phyloP scores from a whole-genome alignment of 2,113 vertebrate genomes.

The Entomyzon cyanotis region DNA sequence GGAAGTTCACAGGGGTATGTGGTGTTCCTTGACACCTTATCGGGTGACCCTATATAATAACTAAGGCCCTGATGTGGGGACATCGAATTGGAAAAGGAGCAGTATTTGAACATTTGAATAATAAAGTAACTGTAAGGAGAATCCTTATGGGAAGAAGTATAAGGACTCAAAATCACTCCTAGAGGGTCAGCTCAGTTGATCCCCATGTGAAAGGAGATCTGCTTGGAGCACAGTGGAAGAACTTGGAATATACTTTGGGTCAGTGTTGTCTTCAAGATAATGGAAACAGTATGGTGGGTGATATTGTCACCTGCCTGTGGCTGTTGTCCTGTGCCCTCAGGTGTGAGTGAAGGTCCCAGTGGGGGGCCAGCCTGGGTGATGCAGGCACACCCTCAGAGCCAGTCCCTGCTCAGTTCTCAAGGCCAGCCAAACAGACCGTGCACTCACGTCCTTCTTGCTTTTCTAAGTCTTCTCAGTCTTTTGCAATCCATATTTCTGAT shows the following conservation, averaged over 20 bases:
- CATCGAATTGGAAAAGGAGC: neutral
- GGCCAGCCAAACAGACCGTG: rapidly evolving
- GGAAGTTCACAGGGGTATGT: neutral
- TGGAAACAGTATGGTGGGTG: neutral
- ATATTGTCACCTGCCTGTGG: neutral
- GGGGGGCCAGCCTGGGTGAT: neutral
- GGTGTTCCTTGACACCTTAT: neutral
- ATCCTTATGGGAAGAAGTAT: neutral
- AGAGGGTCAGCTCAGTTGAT: neutral
- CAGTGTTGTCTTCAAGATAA: neutral
- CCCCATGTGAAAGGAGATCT: neutral
- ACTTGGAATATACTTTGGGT: neutral
- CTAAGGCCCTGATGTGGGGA: neutral
- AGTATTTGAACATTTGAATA: neutral
- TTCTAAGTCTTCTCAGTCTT: neutral
- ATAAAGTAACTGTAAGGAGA: neutral
- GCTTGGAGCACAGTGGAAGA: neutral
- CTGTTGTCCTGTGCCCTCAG: neutral
- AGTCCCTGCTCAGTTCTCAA: neutral
- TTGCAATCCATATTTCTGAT: neutral
- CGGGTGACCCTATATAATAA: neutral
- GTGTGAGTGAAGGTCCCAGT: neutral
- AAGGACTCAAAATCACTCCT: neutral
- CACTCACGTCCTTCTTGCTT: rapidly evolving
- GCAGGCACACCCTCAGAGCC: rapidly evolving